Percentiles rank a stretch among this genome's conserved stretches.
phyloP scores from a whole-genome alignment of 2,888 invertebrate species.

The Cybosia mesomella region DNA sequence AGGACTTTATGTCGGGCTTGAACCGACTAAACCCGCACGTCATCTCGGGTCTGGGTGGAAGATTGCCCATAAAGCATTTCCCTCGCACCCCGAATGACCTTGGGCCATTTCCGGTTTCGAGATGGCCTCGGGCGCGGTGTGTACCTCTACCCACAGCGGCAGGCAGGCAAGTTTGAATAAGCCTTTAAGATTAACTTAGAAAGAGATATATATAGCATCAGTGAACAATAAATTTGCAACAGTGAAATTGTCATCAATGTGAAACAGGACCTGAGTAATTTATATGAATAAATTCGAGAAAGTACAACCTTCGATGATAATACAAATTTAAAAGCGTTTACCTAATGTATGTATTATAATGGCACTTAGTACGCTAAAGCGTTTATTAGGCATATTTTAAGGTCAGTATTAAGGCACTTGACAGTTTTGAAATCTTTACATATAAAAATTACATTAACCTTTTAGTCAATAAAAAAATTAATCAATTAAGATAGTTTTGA shows the following conservation, averaged over 20 bases:
- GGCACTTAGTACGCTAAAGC: conserved; percentile 36
- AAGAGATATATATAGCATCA: neutral
- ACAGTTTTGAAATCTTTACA: neutral
- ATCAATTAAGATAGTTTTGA: neutral
- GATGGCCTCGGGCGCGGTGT: too few relatives aligned
- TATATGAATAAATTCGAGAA: conserved; percentile 16
- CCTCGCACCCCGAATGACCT: too few relatives aligned
- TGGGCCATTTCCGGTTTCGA: too few relatives aligned
- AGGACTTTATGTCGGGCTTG: too few relatives aligned
- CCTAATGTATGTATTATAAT: conserved; percentile 16
- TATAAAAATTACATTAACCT: neutral
- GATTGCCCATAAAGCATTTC: too few relatives aligned
- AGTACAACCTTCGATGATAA: neutral
- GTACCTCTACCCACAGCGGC: too few relatives aligned
- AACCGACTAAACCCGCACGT: too few relatives aligned
- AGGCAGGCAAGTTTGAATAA: too few relatives aligned
- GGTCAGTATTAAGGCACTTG: conserved; percentile 12
- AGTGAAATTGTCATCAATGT: neutral
- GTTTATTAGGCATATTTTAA: conserved; percentile 1
- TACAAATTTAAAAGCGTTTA: conserved; percentile 3
- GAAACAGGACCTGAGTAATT: neutral
- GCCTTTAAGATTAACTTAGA: neutral
- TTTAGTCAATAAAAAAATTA: neutral
- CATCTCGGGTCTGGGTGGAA: too few relatives aligned
- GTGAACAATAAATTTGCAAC: neutral